phyloP scores from a whole-genome alignment of 2,797 vertebrate species.

The Chiloscyllium punctatum region DNA sequence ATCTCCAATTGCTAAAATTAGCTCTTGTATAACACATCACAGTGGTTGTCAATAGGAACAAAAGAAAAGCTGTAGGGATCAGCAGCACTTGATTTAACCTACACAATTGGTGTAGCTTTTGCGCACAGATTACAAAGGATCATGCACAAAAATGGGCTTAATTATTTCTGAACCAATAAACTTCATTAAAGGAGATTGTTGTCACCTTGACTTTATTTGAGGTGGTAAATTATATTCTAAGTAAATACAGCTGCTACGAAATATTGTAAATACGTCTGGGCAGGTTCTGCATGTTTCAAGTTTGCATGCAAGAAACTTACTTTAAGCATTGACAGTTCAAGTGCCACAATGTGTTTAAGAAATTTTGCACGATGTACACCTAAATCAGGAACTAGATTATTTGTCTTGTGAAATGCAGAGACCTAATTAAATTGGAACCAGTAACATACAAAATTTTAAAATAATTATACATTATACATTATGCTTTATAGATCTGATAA shows the following conservation, averaged over 20 bases:
- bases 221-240: neutral
- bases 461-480: neutral
- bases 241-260: neutral
- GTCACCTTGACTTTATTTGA: conserved; percentile 32
- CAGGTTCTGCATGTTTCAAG: neutral
- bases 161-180: conserved; percentile 35
- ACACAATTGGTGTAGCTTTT: conserved; percentile 18
- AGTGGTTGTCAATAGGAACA: neutral
- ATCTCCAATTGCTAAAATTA: conserved; percentile 10
- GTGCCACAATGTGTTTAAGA: neutral
- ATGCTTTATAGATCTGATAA: neutral
- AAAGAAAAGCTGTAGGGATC: conserved; percentile 9
- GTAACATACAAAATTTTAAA: neutral
- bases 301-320: neutral
- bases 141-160: conserved; percentile 32
- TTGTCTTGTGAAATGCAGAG: neutral
- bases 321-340: neutral
- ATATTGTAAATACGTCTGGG: conserved; percentile 17
- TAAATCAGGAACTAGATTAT: conserved; percentile 9
- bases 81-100: conserved; percentile 33
- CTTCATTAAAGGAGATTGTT: conserved; percentile 26
- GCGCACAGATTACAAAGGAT: conserved; percentile 32
- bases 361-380: neutral
- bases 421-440: neutral
- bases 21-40: neutral